Percentiles rank a stretch among this genome's conserved stretches.
Conservation (phyloP, 2,888 invertebrate genomes). For the Lomographa bimaculata region DNA sequence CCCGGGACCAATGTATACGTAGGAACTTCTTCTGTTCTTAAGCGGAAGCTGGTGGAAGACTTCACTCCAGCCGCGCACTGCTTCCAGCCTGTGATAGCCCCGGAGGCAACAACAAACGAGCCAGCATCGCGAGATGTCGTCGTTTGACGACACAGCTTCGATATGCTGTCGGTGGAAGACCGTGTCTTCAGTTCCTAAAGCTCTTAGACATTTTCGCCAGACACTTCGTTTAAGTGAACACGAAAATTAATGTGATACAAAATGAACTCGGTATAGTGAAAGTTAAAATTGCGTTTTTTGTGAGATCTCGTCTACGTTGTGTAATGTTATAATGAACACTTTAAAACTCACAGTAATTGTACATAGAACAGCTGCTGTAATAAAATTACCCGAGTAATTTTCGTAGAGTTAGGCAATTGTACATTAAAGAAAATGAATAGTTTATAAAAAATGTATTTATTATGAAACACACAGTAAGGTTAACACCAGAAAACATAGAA, state of each 20-base stretch:
- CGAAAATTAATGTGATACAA: conserved; percentile 51
- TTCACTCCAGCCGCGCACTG: conserved; percentile 76
- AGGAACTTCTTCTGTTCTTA: conserved; percentile 83
- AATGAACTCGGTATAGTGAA: conserved; percentile 50
- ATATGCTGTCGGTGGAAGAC: conserved; percentile 82
- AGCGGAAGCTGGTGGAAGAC: conserved; percentile 85
- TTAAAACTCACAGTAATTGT: conserved; percentile 54
- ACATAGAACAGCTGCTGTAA: conserved; percentile 60
- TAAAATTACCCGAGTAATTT: conserved; percentile 64
- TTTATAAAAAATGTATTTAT: conserved; percentile 79
- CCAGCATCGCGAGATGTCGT: conserved; percentile 80
- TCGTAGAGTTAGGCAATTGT: conserved; percentile 75
- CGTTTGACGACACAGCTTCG: conserved; percentile 86
- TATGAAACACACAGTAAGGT: conserved; percentile 82
- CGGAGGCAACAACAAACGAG: conserved; percentile 71
- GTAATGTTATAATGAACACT: conserved; percentile 56
- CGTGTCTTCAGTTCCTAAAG: conserved; percentile 82
- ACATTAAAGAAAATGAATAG: conserved; percentile 64
- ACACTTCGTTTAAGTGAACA: conserved; percentile 51
- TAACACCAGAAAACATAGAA: conserved; percentile 80
- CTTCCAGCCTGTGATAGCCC: conserved; percentile 85
- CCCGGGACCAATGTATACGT: conserved; percentile 84
- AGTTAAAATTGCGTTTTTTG: conserved; percentile 49
- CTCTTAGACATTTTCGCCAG: conserved; percentile 56
- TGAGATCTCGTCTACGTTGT: conserved; percentile 51